A percentile compares a stretch with the other conserved stretches of the same genome.
Evolutionary conservation across 2,113 vertebrate genomes (phyloP).

Genomic region (Mastomys natalensis): DNA sequence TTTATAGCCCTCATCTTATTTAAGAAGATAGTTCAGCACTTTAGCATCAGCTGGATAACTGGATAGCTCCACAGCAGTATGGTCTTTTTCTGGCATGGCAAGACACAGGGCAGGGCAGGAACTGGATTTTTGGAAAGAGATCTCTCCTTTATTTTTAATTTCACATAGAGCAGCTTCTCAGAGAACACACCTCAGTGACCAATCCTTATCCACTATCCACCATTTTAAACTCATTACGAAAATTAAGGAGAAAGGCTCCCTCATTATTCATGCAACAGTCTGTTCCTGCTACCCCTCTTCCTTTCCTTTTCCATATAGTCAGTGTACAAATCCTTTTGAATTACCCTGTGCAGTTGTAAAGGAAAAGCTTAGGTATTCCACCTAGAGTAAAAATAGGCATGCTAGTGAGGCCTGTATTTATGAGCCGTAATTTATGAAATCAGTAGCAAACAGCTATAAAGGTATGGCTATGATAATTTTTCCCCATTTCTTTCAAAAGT

Average conservation of each 20-base stretch:
- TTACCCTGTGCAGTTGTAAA: not conserved
- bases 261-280: not conserved
- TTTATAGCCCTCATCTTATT: not conserved
- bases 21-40: not conserved
- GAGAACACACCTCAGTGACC: not conserved
- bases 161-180: not conserved
- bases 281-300: not conserved
- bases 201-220: rapidly evolving
- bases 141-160: too few relatives aligned
- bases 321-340: not conserved
- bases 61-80: not conserved
- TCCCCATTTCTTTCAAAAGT: not conserved
- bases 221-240: not conserved
- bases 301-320: not conserved
- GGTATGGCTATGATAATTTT: not conserved
- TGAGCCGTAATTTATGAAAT: not conserved
- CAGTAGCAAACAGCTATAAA: not conserved
- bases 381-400: not conserved
- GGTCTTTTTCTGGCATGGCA: not conserved
- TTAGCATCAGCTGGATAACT: not conserved
- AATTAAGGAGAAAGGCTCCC: not conserved
- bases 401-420: not conserved
- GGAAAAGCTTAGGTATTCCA: not conserved
- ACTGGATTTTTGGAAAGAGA: not conserved
- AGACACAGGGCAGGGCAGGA: not conserved